Evolutionary conservation across 2,113 vertebrate genomes (phyloP).

Genomic region (Uria aalge): DNA sequence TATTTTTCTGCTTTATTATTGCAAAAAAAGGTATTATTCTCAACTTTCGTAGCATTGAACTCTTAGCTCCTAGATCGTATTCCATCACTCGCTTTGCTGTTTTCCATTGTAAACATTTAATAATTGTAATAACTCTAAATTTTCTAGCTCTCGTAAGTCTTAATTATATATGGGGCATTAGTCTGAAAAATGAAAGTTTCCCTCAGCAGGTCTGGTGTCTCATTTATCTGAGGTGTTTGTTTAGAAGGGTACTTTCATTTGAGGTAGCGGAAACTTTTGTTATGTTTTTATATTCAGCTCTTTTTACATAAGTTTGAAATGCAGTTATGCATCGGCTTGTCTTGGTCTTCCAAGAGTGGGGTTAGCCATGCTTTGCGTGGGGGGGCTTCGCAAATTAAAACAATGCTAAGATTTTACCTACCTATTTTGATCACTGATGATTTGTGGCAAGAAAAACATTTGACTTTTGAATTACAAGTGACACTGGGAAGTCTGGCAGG

Average conservation of each 20-base stretch:
- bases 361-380: rapidly evolving
- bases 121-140: not conserved
- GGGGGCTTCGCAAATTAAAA: not conserved
- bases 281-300: not conserved
- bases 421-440: not conserved
- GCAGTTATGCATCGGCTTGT: not conserved
- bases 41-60: not conserved
- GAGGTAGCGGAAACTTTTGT: not conserved
- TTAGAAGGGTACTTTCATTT: not conserved
- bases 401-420: not conserved
- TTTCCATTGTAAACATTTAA: not conserved
- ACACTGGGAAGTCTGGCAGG: not conserved
- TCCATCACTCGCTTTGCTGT: not conserved
- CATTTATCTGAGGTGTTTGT: not conserved
- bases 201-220: not conserved
- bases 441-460: not conserved
- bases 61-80: not conserved
- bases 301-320: not conserved
- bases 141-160: not conserved
- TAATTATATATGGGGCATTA: not conserved
- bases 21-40: not conserved
- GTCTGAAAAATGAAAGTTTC: not conserved
- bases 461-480: not conserved
- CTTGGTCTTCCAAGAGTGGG: not conserved
- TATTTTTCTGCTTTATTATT: not conserved